Conservation (phyloP, 2,888 invertebrate genomes). For the Criorhina ranunculi region DNA sequence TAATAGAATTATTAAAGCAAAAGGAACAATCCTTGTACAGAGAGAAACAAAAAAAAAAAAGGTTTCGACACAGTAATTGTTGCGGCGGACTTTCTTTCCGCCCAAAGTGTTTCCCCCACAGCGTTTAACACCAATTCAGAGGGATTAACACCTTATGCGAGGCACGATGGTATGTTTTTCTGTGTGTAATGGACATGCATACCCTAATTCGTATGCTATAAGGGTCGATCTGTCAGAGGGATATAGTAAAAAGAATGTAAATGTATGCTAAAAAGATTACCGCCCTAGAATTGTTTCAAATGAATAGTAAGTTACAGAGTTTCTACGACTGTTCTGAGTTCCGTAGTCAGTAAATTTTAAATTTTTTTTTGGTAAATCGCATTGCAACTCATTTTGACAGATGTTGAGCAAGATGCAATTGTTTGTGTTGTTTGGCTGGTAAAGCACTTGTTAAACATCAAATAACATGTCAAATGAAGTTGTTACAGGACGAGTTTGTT, state of each 20-base stretch:
- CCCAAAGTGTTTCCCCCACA: conserved; percentile 54
- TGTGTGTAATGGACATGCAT: conserved; percentile 16
- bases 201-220: conserved; percentile 57
- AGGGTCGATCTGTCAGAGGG: conserved; percentile 42
- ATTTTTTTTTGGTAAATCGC: conserved; percentile 40
- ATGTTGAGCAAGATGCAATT: conserved; percentile 45
- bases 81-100: conserved; percentile 68
- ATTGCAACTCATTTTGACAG: conserved; percentile 53
- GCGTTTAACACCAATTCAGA: conserved; percentile 71
- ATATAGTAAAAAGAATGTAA: conserved; percentile 66
- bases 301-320: conserved; percentile 21
- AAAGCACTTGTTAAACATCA: conserved; percentile 28
- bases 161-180: conserved; percentile 34
- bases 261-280: conserved; percentile 74
- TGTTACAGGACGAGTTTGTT: conserved; percentile 11
- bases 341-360: conserved; percentile 52
- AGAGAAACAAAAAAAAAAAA: conserved; percentile 19
- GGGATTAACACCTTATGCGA: conserved; percentile 71
- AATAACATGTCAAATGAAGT: conserved; percentile 3
- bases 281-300: conserved; percentile 47
- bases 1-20: conserved; percentile 62
- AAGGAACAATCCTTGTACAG: conserved; percentile 56
- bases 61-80: conserved; percentile 58
- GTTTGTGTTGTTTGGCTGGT: neutral
- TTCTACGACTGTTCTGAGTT: conserved; percentile 35